Evolutionary conservation across 2,797 vertebrate species (phyloP).

Genomic region (Sebastes trivittatus): DNA sequence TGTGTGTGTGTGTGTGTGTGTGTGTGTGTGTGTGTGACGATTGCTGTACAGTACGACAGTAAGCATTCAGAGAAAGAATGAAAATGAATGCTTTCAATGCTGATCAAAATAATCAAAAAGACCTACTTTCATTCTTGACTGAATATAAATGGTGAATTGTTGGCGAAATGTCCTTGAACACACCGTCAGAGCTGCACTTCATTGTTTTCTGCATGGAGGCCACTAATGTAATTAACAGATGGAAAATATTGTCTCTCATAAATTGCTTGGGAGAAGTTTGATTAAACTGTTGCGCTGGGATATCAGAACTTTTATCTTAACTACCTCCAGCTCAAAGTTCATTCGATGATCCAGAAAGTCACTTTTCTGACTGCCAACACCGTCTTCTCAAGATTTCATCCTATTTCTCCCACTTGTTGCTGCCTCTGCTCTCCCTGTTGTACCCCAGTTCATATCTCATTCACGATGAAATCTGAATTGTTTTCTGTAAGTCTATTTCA

Average conservation of each 20-base stretch:
- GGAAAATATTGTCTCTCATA: not conserved
- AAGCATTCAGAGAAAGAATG: not conserved
- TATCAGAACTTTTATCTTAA: not conserved
- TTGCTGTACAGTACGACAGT: not conserved
- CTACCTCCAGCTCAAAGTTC: not conserved
- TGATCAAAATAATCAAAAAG: not conserved
- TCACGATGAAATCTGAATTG: not conserved
- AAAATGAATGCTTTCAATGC: not conserved
- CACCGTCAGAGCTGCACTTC: not conserved
- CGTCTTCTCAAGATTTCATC: not conserved
- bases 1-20: not conserved
- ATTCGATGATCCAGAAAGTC: not conserved
- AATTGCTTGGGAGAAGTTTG: not conserved
- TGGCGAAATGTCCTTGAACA: not conserved
- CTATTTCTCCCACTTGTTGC: not conserved
- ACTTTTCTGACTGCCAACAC: not conserved
- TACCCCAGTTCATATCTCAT: not conserved
- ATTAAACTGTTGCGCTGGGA: fast-evolving
- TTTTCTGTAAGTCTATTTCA: not conserved
- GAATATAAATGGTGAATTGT: fast-evolving
- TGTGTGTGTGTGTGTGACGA: not conserved
- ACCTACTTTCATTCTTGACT: not conserved
- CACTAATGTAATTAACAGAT: not conserved
- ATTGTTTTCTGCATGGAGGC: not conserved
- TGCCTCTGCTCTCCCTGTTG: not conserved